Evolutionary conservation across 2,113 vertebrate species (phyloP).

Genomic region (Hippocampus guttulatus): DNA sequence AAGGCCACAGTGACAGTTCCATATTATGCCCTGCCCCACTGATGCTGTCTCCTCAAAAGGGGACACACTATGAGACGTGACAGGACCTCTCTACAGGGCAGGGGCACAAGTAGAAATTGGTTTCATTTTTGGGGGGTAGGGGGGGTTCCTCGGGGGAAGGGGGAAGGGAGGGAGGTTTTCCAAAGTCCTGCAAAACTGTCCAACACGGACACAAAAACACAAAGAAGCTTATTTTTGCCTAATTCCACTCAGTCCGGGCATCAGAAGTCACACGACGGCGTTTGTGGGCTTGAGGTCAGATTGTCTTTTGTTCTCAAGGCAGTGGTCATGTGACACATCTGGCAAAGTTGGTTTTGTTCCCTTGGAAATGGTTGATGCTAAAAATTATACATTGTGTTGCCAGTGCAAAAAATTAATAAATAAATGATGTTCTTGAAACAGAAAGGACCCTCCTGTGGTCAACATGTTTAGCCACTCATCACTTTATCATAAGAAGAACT

Average conservation of each 20-base stretch:
- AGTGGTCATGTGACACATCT: neutral
- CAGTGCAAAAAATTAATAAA: neutral
- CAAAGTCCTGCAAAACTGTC: constrained; percentile 33
- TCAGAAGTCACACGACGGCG: constrained; percentile 21
- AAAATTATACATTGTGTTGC: constrained; percentile 21
- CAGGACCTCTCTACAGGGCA: constrained; percentile 74
- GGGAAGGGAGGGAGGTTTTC: constrained; percentile 5
- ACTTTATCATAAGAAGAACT: too few relatives aligned
- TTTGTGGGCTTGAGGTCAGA: constrained; percentile 1
- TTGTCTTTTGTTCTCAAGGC: constrained; percentile 25
- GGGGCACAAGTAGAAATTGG: constrained; percentile 48
- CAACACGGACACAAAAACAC: constrained; percentile 10
- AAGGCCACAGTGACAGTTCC: constrained; percentile 73
- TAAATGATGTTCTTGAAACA: constrained; percentile 2
- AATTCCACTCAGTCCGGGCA: constrained; percentile 12
- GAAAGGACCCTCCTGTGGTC: neutral
- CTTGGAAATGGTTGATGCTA: constrained; percentile 49
- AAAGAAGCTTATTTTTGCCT: constrained; percentile 29
- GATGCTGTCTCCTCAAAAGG: constrained; percentile 68
- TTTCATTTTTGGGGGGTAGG: constrained; percentile 32
- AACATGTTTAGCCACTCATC: too few relatives aligned
- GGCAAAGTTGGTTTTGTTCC: constrained; percentile 32
- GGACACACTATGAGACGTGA: constrained; percentile 71
- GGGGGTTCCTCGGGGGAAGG: constrained; percentile 27
- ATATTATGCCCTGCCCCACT: constrained; percentile 67